Base-by-base conservation (phyloP, 2,888 invertebrate genomes). In the Tribolium freemani region DNA sequence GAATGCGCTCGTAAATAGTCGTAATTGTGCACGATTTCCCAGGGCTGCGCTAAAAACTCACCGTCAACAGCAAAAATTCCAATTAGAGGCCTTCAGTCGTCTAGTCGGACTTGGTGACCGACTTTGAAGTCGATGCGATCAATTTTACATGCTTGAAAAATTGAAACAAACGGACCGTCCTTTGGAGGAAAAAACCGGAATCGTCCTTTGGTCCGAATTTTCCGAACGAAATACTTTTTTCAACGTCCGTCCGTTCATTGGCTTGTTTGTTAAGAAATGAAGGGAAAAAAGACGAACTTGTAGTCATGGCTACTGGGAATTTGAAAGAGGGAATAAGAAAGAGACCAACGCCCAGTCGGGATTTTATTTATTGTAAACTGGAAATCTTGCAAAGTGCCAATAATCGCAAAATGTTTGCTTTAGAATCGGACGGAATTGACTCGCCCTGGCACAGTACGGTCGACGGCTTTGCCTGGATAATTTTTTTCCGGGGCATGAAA, bases 191-290 rank as follows among this genome's bases (percentile, higher is more conserved):
- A 20, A 45, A 45, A 54, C 66, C 54, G 66, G 54, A 66, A 53
- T 45, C 45, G 64, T 16, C 20, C 50, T 64, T 64, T 44, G 53
- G 53, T 53, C 53, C 44, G 21, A 53, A 64, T 20, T 45, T 63
- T 63, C 50, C 63, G 63, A 64, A 38, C 30, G 63, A 63, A 51
- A 53, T 64, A 53, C 64, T 64, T 26, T 53, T 51, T 53, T 21
- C 26, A 48, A 9, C 46, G 53, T 30, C 21, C 46, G 53, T 30
- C 21, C 53, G 64, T 54, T 64, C 64, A 64, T 64, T 54, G 64
- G 53, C 53, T 64, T 54, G 64, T 64, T 64, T 64, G 64, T 64
- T 64, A 64, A 64, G 64, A 64, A 64, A 53, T 64, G 64, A 64
- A 54, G 54, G 64, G 63, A 63, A 63, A 58, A 64, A 64, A 64